Conservation (phyloP, 2,113 vertebrate genomes). For the Pycnonotus jocosus region DNA sequence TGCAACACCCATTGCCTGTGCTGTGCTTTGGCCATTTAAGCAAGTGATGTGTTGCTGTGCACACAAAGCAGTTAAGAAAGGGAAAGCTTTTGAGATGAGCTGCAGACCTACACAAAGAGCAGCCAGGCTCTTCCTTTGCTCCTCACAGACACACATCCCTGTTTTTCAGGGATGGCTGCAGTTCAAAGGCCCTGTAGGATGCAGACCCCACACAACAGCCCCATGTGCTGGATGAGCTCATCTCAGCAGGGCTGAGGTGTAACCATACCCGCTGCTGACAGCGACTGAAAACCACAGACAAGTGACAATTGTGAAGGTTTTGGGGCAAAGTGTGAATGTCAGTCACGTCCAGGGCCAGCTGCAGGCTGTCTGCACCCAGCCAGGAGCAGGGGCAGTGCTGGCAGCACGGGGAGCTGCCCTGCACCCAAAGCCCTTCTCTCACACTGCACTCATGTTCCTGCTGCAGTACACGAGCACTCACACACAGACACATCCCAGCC, state of each 20-base stretch:
- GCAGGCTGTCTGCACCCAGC: not conserved
- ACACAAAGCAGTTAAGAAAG: too few species aligned
- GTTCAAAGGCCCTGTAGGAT: not conserved
- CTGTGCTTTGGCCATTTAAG: not conserved
- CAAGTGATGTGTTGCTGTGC: not conserved
- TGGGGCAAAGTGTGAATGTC: not conserved
- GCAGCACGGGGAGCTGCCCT: not conserved
- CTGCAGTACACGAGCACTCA: accelerated
- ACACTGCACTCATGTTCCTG: accelerated
- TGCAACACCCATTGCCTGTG: not conserved
- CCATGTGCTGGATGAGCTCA: not conserved
- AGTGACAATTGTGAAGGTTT: not conserved
- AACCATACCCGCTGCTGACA: not conserved
- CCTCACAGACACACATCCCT: not conserved
- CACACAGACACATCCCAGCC: accelerated
- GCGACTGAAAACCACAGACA: not conserved
- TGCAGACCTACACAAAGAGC: not conserved
- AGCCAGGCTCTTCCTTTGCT: not conserved
- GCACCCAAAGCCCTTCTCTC: not conserved
- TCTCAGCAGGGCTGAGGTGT: not conserved
- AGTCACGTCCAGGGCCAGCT: not conserved
- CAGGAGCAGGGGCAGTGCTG: not conserved
- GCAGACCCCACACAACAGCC: not conserved
- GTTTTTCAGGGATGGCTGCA: not conserved
- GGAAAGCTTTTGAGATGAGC: not conserved